Conservation (phyloP, 2,113 vertebrate genomes). For the Edolisoma coerulescens region DNA sequence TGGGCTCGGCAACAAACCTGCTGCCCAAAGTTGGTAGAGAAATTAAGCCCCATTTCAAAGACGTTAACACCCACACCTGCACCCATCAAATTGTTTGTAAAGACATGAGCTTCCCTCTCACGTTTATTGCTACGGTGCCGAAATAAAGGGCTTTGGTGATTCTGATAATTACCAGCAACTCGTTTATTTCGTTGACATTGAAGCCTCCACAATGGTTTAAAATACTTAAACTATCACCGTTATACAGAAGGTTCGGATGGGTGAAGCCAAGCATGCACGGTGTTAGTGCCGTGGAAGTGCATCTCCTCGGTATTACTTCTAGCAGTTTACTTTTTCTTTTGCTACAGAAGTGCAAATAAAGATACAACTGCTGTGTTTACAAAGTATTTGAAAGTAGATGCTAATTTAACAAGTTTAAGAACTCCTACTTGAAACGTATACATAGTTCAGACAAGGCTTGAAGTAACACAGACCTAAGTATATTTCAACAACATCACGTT, state of each 20-base stretch:
- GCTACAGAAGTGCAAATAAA: background rate
- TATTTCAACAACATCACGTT: background rate
- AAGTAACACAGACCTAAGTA: background rate
- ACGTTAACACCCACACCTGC: accelerated
- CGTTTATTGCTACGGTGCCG: background rate
- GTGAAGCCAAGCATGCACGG: accelerated
- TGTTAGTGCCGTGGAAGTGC: background rate
- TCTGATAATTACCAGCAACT: background rate
- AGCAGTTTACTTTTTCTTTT: background rate
- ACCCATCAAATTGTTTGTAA: background rate
- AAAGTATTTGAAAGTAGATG: background rate
- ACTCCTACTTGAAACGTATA: background rate
- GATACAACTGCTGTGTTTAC: background rate
- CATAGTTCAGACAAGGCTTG: background rate
- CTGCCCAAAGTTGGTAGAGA: accelerated
- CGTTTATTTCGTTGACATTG: background rate
- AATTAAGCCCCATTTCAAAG: too few species aligned
- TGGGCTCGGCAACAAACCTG: accelerated
- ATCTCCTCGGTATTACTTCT: background rate
- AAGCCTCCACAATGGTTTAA: background rate
- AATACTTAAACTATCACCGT: background rate
- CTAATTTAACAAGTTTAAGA: background rate
- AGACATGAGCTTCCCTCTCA: accelerated
- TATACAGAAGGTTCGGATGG: background rate
- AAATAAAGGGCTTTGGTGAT: background rate